Evolutionary conservation across 1,140 invertebrate species (phyloP), one percentile per base, ranked within the genome.

Genomic region (Ceratosolen fusciceps): DNA sequence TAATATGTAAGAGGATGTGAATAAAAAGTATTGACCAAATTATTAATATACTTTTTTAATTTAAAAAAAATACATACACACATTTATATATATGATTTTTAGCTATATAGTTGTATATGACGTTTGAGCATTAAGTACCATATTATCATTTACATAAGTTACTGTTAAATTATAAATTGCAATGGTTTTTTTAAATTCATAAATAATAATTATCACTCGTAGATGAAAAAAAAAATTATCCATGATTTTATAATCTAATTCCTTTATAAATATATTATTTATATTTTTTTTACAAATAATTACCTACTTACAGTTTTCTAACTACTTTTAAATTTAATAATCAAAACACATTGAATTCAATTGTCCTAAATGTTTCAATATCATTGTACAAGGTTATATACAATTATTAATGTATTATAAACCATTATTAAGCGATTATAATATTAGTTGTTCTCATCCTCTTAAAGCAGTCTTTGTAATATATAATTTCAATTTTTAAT

Each of bases 401-500:
- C 19, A 60, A 12, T 26, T 60, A 60, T 60, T 7, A 60, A 60
- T 60, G 19, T 65, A 62, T 70, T 26, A 37, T 72, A 78, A 1
- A 31, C 37, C 29, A 19, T 54, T 21, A 29, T 9, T n/a, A 34
- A 65, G 37, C 58, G 7, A 29, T 49, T 26, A 26, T 34, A 74
- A 43, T 0, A 24, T 37, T 37, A 14, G 54, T 7, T 68, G 29
- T 80, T 80, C 47, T 72, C 79, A 73, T 80, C 56, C 47, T 67
- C 29, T 77, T 76, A 29, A 76, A 31, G 67, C 56, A 75, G 29
- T 75, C 8, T 65, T 24, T 39, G 29, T 12, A 75, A 74, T 80
- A 43, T 68, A 34, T 24, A 39, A 47, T 75, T 77, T 68, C 34
- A 72, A 77, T 54, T 72, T 60, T 62, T 60, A 24, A 58, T 19